Conservation (phyloP, 2,888 invertebrate species). For the Agrotis ipsilon region DNA sequence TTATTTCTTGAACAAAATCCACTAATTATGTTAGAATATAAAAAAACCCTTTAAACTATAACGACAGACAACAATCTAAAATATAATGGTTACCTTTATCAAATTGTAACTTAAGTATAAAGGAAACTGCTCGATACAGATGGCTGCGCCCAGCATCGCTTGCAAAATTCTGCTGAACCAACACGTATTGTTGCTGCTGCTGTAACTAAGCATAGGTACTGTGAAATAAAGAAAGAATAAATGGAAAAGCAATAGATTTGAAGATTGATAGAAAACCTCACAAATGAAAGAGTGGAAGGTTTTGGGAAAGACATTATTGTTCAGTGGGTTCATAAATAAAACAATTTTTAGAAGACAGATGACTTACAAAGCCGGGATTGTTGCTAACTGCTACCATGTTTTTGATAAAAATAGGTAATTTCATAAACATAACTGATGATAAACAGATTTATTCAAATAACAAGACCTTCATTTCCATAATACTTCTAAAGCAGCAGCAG, state of each 20-base stretch:
- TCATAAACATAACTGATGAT: neutral
- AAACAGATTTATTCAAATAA: no score
- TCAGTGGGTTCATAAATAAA: no score
- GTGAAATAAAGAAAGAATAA: conserved; percentile 6
- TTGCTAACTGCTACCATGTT: neutral
- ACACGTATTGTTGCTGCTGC: conserved; percentile 55
- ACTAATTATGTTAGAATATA: neutral
- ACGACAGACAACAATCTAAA: neutral
- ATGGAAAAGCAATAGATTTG: no score
- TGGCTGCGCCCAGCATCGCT: conserved; percentile 45
- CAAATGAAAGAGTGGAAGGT: neutral
- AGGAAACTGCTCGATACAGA: conserved; percentile 39
- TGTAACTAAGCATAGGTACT: conserved; percentile 6
- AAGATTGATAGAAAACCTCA: no score
- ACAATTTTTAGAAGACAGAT: neutral
- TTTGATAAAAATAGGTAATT: neutral
- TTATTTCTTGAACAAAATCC: no score
- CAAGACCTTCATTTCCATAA: neutral
- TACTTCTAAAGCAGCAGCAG: neutral
- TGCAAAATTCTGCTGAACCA: conserved; percentile 34
- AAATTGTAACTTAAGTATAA: conserved; percentile 18
- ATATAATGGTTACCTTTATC: conserved; percentile 19
- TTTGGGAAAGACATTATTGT: no score
- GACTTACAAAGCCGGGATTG: neutral
- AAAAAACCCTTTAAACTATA: neutral